phyloP scores from a whole-genome alignment of 2,113 vertebrate genomes.

The Zosterops pallidus region DNA sequence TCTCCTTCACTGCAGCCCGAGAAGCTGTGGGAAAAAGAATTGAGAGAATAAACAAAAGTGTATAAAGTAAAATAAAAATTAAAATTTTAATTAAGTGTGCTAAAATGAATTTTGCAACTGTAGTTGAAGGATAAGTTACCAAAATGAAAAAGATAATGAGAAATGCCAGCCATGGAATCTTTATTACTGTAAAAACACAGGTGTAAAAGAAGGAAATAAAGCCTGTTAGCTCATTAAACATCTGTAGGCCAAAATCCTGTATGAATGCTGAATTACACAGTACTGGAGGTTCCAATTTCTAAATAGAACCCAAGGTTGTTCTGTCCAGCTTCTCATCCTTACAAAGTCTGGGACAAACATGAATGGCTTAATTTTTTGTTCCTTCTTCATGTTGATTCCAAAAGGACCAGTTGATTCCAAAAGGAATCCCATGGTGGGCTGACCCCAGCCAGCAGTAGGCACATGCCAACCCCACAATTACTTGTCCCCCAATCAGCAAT shows the following conservation, averaged over 20 bases:
- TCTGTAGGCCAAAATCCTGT: background rate
- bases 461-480: background rate
- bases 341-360: background rate
- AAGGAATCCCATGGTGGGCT: background rate
- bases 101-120: background rate
- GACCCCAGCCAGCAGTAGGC: background rate
- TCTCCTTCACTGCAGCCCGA: background rate
- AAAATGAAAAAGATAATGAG: background rate
- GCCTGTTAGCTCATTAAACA: background rate
- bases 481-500: background rate
- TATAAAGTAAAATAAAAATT: constrained; percentile 12
- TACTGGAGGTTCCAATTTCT: background rate
- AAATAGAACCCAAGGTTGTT: background rate
- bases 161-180: background rate
- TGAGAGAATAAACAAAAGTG: background rate
- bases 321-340: background rate
- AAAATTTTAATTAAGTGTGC: background rate
- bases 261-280: background rate
- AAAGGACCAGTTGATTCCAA: background rate
- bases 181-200: constrained; percentile 10
- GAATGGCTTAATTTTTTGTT: background rate
- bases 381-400: background rate
- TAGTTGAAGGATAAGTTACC: constrained; percentile 22
- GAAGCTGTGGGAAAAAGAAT: background rate
- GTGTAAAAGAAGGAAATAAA: background rate